phyloP scores from a whole-genome alignment of 2,888 invertebrate genomes.

The Harpalus rubripes region DNA sequence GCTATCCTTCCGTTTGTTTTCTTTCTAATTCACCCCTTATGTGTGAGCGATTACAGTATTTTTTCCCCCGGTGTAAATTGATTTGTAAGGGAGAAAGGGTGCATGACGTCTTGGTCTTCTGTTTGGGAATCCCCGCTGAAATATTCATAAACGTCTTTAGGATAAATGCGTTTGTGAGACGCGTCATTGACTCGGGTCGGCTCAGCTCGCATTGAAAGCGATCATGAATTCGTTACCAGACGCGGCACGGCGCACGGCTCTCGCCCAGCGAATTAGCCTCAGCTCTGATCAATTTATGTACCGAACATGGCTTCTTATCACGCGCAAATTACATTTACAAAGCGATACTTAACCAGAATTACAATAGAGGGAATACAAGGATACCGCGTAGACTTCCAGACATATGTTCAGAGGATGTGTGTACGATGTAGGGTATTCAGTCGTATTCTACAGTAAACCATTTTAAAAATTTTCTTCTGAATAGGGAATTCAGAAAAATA shows the following conservation, averaged over 20 bases:
- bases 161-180: conserved; percentile 50
- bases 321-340: conserved; percentile 2
- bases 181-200: conserved; percentile 33
- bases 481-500: no score
- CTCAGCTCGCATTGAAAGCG: conserved; percentile 25
- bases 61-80: neutral
- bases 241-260: neutral
- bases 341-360: conserved; percentile 1
- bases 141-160: conserved; percentile 51
- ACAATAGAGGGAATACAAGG: neutral
- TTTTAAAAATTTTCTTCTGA: no score
- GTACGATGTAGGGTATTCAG: no score
- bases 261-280: neutral
- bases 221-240: conserved; percentile 14
- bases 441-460: no score
- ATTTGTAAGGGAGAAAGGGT: conserved; percentile 2
- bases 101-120: neutral
- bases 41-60: no score
- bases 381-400: no score
- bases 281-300: neutral
- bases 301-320: neutral
- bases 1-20: no score
- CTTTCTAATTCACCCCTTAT: no score
- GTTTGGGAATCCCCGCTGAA: conserved; percentile 19
- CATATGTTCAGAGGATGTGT: no score